These are phyloP conservation scores for Trypoxylus dichotomus DNA, from an alignment of 1,140 invertebrate genomes.

Conservation along the genomic window DNA sequence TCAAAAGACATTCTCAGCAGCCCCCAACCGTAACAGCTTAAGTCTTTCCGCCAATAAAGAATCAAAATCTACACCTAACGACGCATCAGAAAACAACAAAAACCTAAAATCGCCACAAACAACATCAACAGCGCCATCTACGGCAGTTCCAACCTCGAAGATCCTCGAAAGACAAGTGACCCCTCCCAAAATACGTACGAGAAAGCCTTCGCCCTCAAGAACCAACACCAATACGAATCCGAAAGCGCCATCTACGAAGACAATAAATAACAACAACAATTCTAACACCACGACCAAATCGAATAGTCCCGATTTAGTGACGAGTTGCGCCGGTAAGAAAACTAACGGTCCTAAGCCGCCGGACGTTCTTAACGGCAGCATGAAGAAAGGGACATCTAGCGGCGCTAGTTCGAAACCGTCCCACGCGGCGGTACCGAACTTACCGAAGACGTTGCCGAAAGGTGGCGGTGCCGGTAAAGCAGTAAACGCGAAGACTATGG, in stretches of 20 bases:
- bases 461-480: constrained; percentile 14
- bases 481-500: constrained; percentile 43
- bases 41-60: neutral
- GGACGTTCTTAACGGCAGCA: constrained; percentile 59
- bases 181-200: constrained; percentile 55
- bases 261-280: constrained; percentile 38
- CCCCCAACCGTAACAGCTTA: constrained; percentile 1
- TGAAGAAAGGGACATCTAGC: constrained; percentile 36
- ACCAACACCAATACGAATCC: constrained; percentile 41
- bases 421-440: constrained; percentile 34
- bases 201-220: constrained; percentile 49
- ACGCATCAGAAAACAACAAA: constrained; percentile 26
- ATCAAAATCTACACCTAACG: neutral
- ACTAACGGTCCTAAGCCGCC: constrained; percentile 61
- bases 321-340: constrained; percentile 61
- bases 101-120: constrained; percentile 39
- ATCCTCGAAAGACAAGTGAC: constrained; percentile 54
- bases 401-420: constrained; percentile 37
- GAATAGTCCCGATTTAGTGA: constrained; percentile 72
- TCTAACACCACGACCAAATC: constrained; percentile 31
- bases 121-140: constrained; percentile 40
- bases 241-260: constrained; percentile 41
- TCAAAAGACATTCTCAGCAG: neutral
- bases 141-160: constrained; percentile 51
- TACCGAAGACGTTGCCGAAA: constrained; percentile 40